phyloP scores from a whole-genome alignment of 2,888 invertebrate species.

The Nasonovia ribisnigri region DNA sequence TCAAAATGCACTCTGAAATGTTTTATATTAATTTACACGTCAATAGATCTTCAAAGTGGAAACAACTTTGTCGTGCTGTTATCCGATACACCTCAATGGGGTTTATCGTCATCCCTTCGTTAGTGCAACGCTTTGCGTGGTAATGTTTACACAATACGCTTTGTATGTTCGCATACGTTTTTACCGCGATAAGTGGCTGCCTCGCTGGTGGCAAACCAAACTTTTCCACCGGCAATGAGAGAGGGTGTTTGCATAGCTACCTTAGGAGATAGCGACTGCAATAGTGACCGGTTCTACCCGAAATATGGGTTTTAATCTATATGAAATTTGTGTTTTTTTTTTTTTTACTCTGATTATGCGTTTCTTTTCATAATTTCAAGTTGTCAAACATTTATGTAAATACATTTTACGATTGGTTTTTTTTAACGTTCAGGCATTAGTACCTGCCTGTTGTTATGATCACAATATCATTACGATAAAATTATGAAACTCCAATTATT shows the following conservation, averaged over 20 bases:
- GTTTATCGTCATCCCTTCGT: neutral
- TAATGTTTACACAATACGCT: neutral
- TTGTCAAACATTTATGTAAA: neutral
- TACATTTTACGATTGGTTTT: neutral
- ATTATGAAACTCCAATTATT: too few species aligned
- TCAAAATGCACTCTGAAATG: neutral
- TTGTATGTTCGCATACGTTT: neutral
- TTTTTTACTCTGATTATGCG: neutral
- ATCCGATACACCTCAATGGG: neutral
- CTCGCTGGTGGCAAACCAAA: neutral
- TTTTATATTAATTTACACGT: neutral
- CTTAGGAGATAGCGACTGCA: neutral
- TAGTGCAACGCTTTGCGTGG: neutral
- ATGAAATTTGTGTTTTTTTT: neutral
- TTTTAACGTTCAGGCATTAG: neutral
- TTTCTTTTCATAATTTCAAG: neutral
- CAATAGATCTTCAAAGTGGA: neutral
- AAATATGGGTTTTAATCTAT: neutral
- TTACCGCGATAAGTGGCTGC: neutral
- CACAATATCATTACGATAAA: neutral
- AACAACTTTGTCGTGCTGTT: neutral
- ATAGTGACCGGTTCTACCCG: neutral
- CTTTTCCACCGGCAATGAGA: neutral
- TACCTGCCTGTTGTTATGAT: neutral
- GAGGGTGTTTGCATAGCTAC: neutral